phyloP scores from a whole-genome alignment of 2,797 vertebrate species.

The Anguilla marmorata region DNA sequence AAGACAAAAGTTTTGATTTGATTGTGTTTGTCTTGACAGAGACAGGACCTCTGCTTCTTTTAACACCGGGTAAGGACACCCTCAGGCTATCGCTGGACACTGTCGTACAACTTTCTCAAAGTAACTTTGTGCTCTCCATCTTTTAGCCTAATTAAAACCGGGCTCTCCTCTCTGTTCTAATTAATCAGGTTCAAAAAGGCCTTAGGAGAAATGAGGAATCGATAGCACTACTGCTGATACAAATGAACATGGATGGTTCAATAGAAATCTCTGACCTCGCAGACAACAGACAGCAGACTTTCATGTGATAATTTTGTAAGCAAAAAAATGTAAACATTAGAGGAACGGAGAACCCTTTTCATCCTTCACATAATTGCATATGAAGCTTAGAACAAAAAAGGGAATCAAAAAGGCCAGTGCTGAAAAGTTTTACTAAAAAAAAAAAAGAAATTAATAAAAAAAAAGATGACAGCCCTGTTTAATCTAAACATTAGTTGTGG shows the following conservation, averaged over 20 bases:
- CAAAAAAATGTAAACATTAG: conserved; percentile 1
- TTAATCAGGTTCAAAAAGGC: conserved; percentile 28
- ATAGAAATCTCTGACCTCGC: conserved; percentile 26
- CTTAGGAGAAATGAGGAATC: conserved; percentile 25
- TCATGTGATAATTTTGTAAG: conserved; percentile 27
- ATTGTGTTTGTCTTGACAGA: background rate
- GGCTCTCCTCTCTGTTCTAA: conserved; percentile 18
- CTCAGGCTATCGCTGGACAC: background rate
- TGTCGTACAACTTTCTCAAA: background rate
- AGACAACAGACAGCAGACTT: conserved; percentile 18
- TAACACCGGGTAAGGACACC: background rate
- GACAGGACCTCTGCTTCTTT: background rate
- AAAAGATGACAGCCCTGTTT: background rate
- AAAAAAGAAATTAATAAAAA: background rate
- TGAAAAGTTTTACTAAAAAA: background rate
- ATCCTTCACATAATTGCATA: conserved; percentile 13
- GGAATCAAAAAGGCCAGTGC: background rate
- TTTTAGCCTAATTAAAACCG: conserved; percentile 26
- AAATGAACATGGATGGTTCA: conserved; percentile 35
- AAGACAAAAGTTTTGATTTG: background rate
- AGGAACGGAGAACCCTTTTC: conserved; percentile 19
- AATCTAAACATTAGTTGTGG: background rate
- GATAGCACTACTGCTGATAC: conserved; percentile 27
- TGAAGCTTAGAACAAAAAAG: conserved; percentile 14
- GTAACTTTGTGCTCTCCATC: background rate